Base-by-base conservation (phyloP, 2,888 invertebrate genomes). In the Marasmarcha lunaedactyla region DNA sequence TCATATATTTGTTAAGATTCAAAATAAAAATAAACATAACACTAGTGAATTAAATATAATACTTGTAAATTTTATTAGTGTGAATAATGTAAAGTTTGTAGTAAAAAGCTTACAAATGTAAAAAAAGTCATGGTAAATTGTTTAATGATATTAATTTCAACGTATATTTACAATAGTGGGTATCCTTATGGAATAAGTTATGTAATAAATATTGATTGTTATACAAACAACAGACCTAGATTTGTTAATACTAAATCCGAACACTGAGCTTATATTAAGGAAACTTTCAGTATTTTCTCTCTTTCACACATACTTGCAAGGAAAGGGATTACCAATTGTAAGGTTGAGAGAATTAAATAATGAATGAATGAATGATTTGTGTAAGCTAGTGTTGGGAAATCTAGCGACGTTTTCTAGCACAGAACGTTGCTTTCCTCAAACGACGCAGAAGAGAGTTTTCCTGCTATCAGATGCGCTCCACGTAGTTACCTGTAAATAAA, bases 401-500 rank as follows among this genome's bases (percentile, higher is more conserved):
- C 30, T 30, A 11, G 30, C 12, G 30, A 11, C 30, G 30, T 30
- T 11, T 10, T 30, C 12, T 30, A 3, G 30, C 10, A 57, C 76
- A 72, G 42, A 74, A 58, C 46, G 78, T 59, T 48, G 71, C 74
- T 55, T 71, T 66, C 39, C 72, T 71, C 55, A 79, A 63, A 44
- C 83, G 79, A 46, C 78, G 76, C 65, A 77, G 57, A 59, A 77
- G 67, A 66, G 74, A 72, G 54, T 60, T 46, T 52, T 63, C 63
- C 61, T 78, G 81, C 81, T 83, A 81, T 83, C 83, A 83, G 63
- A 83, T 83, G 60, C 83, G 79, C 66, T 83, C 81, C 59, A 83
- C 83, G 65, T 83, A 83, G 79, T 98, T 99, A 53, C 98, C 98
- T 50, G 95, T 0, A 14, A 14, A 14, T 14, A 35, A 14, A 14